Evolutionary conservation across 2,797 vertebrate genomes (phyloP).

Genomic region (Morus bassanus): DNA sequence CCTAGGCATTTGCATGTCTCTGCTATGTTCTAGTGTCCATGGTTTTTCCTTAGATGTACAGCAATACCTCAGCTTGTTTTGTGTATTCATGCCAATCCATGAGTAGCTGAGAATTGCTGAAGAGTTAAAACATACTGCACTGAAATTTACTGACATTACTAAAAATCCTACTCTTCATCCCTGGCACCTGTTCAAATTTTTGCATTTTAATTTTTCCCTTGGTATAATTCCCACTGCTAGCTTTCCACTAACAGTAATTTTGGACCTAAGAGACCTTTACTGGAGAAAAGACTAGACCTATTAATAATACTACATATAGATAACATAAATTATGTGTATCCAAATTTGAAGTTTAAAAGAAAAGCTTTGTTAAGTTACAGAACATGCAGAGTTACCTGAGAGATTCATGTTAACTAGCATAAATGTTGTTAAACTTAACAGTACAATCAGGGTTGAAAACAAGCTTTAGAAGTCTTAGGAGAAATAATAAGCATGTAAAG

Average conservation of each 20-base stretch:
- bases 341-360: neutral
- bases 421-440: neutral
- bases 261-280: neutral
- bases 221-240: neutral
- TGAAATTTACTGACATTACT: neutral
- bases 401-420: neutral
- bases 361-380: neutral
- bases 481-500: neutral
- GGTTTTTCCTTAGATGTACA: neutral
- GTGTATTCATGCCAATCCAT: neutral
- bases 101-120: neutral
- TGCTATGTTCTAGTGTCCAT: neutral
- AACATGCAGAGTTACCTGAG: neutral
- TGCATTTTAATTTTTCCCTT: neutral
- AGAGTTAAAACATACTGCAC: neutral
- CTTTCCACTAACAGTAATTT: neutral
- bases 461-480: neutral
- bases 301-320: neutral
- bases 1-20: neutral
- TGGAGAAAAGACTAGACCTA: neutral
- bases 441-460: neutral
- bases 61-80: neutral
- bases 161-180: neutral
- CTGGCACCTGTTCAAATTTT: neutral
- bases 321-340: neutral